Evolutionary conservation across 1,140 invertebrate genomes (phyloP), one percentile per base, ranked within the genome.

Genomic region (Anoplolepis gracilipes): DNA sequence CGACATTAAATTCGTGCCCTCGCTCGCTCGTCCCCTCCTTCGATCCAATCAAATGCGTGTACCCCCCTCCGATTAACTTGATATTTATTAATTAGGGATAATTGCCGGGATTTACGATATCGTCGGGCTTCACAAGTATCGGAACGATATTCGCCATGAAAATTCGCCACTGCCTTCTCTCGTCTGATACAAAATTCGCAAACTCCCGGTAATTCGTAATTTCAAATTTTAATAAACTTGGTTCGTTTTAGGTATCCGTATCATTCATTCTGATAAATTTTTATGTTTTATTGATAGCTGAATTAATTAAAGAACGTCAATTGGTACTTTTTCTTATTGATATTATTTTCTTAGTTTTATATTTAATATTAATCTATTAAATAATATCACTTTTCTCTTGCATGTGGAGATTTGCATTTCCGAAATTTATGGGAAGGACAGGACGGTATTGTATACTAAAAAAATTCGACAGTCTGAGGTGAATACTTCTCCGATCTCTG

Each of bases 31-130:
- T 77, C 28, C 25, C 85, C 62, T 69, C 55, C 46, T 33, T 70
- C 42, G n/a, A n/a, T 30, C 49, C 75, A 33, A 67, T 16, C 46
- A 30, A 53, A 33, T 57, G 39, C 62, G 72, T 19, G 46, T 22
- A 19, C 13, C 59, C 65, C 67, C 64, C 77, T 77, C 77, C 88
- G 84, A 78, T 84, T 90, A 90, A 92, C 88, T 91, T 87, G 88
- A 88, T 90, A 93, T 82, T 93, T 93, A 91, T 91, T 93, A 93
- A 92, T 93, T 93, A 91, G 90, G 86, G 86, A 92, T 93, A 93
- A 94, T 94, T 94, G 92, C 90, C 55, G 75, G 78, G 90, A 92
- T 94, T 93, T 93, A 93, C 92, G 92, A 91, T 93, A 93, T 92
- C 93, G 92, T 49, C 64, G 10, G 65, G 65, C 84, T 85, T 86